Conservation (phyloP, 2,113 vertebrate genomes). For the Mastomys coucha region DNA sequence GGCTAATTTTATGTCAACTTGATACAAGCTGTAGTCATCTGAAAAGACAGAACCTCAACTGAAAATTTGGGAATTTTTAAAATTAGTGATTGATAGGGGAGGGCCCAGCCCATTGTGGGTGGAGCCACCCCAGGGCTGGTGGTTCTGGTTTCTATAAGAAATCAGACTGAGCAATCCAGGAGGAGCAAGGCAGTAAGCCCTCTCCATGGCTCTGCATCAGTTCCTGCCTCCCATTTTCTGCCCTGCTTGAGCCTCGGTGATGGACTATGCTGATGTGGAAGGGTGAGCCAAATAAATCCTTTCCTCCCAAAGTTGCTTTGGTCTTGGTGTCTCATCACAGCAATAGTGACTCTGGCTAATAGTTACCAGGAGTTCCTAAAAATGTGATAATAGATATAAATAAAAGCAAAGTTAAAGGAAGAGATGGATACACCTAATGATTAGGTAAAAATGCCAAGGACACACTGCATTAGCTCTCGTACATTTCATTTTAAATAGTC, state of each 20-base stretch:
- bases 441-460: constrained; percentile 5
- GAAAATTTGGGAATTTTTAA: background rate
- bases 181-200: background rate
- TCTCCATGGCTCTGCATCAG: background rate
- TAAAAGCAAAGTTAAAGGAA: background rate
- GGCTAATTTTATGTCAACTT: background rate
- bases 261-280: background rate
- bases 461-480: background rate
- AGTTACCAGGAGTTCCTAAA: background rate
- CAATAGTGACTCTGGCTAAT: background rate
- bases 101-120: background rate
- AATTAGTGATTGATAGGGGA: background rate
- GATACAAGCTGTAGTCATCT: background rate
- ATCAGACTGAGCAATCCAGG: background rate
- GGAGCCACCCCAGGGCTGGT: background rate
- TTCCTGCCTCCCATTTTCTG: background rate
- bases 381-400: background rate
- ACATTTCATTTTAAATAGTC: background rate
- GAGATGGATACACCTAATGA: background rate
- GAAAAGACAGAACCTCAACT: background rate
- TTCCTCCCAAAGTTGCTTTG: background rate
- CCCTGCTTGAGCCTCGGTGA: background rate
- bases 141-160: background rate
- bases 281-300: background rate
- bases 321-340: background rate